Evolutionary conservation across 2,888 invertebrate species (phyloP).

Genomic region (Cantharis rufa): DNA sequence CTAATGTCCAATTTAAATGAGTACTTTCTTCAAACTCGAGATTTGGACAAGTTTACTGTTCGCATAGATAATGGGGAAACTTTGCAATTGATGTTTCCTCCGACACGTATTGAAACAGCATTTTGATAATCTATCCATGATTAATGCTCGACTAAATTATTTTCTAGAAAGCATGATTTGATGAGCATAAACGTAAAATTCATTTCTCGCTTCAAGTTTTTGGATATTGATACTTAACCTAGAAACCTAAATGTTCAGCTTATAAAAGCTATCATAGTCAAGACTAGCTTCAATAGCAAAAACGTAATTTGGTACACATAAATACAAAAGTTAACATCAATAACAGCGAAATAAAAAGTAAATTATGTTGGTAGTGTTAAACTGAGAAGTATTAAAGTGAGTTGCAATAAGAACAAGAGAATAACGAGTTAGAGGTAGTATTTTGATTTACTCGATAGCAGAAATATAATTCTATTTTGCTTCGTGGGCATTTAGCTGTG

Average conservation of each 20-base stretch:
- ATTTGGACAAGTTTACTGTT: not conserved
- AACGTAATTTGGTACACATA: not conserved
- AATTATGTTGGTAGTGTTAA: not conserved
- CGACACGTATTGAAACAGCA: not conserved
- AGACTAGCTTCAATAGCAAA: not conserved
- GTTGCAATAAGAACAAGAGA: not conserved
- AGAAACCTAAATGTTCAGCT: too few relatives aligned
- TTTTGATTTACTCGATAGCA: not conserved
- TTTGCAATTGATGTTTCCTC: not conserved
- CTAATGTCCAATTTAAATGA: not conserved
- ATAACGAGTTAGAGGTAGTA: not conserved
- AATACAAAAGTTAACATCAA: not conserved
- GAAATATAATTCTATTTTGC: not conserved
- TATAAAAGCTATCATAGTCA: too few relatives aligned
- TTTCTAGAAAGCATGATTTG: not conserved
- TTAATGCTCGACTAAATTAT: not conserved
- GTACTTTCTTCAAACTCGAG: not conserved
- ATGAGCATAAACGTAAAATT: not conserved
- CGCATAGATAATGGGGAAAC: not conserved
- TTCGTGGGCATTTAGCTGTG: not conserved
- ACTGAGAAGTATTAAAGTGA: not conserved
- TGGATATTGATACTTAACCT: not conserved
- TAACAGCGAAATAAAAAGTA: not conserved
- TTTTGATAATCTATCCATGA: not conserved
- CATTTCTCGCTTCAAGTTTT: not conserved